Base-by-base conservation (phyloP, 1,140 invertebrate species). In the Macrosteles quadrilineatus region DNA sequence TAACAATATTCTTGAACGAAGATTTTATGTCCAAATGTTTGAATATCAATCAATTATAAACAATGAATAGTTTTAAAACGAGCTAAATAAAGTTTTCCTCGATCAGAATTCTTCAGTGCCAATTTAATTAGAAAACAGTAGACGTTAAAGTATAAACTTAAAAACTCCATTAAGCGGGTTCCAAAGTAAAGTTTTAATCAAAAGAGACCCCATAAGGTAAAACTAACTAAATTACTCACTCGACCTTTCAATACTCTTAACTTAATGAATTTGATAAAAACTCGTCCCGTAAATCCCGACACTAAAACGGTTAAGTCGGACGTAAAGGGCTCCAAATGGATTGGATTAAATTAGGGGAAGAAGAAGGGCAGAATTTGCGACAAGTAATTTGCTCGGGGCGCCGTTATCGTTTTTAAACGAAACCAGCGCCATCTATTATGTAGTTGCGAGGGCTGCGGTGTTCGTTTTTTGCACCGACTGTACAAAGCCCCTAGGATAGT, bases 201-300 rank as follows among this genome's bases (percentile, higher is more conserved):
- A n/a, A n/a, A 14, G 32, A 6, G 32, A 14, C 32, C 14, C 32
- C 32, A 36, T 36, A 50, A n/a, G n/a, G 47, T 50, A 23, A 50
- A 50, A 50, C 17, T 19, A 50, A 50, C 21, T 11, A 50, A 19
- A 19, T 50, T 50, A 11, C 47, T 9, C 47, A 25, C 55, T 25
- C 12, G 47, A 50, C 6, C 55, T 59, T 59, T 59, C 23, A 59
- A 59, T 59, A 59, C 55, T 25, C 23, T 59, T 29, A 25, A 59
- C 55, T 30, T 59, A 59, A 59, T 59, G 12, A 59, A 59, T 59
- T 59, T 29, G 55, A 59, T 59, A 29, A 59, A 59, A 59, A 59
- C 55, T 29, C 55, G 14, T 6, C 55, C 23, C 55, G 55, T 29
- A 30, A n/a, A 59, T 25, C 27, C 25, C 23, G 27, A 59, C 6